phyloP scores from a whole-genome alignment of 2,797 vertebrate species.

The Pitangus sulphuratus region DNA sequence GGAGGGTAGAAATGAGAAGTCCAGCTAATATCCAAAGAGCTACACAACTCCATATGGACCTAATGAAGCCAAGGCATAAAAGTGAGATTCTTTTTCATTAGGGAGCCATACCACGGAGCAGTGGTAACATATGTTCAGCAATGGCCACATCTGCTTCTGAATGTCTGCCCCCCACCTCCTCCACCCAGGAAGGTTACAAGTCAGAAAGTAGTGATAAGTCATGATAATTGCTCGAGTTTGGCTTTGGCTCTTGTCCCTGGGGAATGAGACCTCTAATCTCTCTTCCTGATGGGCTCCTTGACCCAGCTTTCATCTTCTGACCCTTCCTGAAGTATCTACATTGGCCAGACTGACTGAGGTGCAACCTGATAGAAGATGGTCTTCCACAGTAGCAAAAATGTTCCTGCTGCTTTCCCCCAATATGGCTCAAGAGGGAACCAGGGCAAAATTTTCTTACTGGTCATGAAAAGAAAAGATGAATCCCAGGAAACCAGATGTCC shows the following conservation, averaged over 20 bases:
- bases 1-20: slow-evolving; percentile 10
- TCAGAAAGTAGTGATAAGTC: slow-evolving; percentile 57
- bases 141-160: slow-evolving; percentile 59
- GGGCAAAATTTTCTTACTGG: neutral
- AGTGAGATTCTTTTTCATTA: slow-evolving; percentile 65
- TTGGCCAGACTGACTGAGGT: neutral
- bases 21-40: slow-evolving; percentile 36
- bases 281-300: neutral
- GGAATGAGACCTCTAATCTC: neutral
- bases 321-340: neutral
- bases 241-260: neutral
- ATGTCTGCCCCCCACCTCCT: slow-evolving; percentile 36
- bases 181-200: slow-evolving; percentile 30
- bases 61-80: slow-evolving; percentile 39
- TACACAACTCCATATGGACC: slow-evolving; percentile 55
- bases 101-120: slow-evolving; percentile 30
- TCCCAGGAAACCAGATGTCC: neutral
- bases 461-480: neutral
- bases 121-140: slow-evolving; percentile 48
- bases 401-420: neutral
- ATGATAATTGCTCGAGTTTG: slow-evolving; percentile 36
- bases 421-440: neutral
- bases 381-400: neutral
- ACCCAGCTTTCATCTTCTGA: neutral
- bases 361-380: neutral